These are phyloP conservation scores for Gila robusta DNA, from an alignment of 2,797 vertebrate genomes.

Conservation along the genomic window DNA sequence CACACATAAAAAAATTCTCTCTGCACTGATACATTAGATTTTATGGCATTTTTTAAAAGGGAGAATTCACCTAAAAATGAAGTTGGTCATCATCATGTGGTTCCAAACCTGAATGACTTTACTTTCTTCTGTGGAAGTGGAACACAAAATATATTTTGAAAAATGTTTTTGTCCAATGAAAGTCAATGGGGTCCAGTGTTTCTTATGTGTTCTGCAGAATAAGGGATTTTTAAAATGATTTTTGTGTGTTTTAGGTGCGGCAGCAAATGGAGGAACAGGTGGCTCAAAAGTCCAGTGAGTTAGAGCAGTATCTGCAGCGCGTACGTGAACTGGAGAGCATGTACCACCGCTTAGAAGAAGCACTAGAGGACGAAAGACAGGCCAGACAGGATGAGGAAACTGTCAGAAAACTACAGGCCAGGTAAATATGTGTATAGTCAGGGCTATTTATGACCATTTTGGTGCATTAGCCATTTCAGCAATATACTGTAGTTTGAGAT, in stretches of 20 bases:
- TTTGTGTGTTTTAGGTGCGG: conserved; percentile 81
- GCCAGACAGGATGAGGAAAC: conserved; percentile 94
- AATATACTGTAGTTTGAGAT: background rate
- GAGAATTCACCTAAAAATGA: background rate
- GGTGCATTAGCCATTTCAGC: background rate
- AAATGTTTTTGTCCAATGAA: background rate
- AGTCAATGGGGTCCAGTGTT: background rate
- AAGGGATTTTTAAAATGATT: background rate
- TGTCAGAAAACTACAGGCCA: conserved; percentile 89
- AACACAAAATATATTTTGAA: background rate
- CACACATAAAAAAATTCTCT: background rate
- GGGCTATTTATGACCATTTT: background rate
- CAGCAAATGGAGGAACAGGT: conserved; percentile 95
- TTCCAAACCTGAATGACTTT: background rate
- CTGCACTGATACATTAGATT: background rate
- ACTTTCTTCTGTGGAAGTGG: background rate
- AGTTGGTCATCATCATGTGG: background rate
- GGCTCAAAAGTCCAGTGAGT: conserved; percentile 93
- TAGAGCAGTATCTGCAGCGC: conserved; percentile 93
- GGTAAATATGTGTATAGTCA: conserved; percentile 72
- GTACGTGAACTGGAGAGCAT: conserved; percentile 92
- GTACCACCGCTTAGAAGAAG: conserved; percentile 91
- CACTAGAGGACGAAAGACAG: conserved; percentile 90
- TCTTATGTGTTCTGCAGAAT: background rate
- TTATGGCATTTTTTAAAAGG: background rate